Conservation (phyloP, 2,797 vertebrate genomes). For the Cirrhinus molitorella region DNA sequence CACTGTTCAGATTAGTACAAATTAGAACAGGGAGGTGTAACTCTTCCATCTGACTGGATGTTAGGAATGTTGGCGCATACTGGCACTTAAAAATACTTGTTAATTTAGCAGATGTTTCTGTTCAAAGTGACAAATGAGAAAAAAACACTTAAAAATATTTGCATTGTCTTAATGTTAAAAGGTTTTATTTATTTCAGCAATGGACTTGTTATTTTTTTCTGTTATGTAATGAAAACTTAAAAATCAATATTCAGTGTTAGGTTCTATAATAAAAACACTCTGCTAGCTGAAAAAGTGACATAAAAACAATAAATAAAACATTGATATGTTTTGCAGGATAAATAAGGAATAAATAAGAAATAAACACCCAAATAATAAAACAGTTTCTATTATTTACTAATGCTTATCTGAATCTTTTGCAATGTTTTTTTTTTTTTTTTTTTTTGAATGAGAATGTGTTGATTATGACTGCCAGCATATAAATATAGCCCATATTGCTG, state of each 20-base stretch:
- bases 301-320: neutral
- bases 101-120: neutral
- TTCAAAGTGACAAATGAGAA: neutral
- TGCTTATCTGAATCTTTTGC: neutral
- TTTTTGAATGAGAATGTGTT: neutral
- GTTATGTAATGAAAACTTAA: neutral
- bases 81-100: neutral
- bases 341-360: neutral
- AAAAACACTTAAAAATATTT: neutral
- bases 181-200: neutral
- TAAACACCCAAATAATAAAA: neutral
- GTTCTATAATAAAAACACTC: neutral
- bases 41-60: neutral
- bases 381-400: neutral
- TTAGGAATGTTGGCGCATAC: neutral
- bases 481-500: neutral
- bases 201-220: neutral
- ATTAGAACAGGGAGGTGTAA: no score
- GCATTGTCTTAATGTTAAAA: neutral
- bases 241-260: neutral
- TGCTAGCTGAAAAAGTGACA: neutral
- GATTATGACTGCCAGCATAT: neutral
- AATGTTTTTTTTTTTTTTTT: neutral
- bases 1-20: no score
- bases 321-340: neutral